Evolutionary conservation across 2,888 invertebrate species (phyloP).

Genomic region (Leptopilina syphax): DNA sequence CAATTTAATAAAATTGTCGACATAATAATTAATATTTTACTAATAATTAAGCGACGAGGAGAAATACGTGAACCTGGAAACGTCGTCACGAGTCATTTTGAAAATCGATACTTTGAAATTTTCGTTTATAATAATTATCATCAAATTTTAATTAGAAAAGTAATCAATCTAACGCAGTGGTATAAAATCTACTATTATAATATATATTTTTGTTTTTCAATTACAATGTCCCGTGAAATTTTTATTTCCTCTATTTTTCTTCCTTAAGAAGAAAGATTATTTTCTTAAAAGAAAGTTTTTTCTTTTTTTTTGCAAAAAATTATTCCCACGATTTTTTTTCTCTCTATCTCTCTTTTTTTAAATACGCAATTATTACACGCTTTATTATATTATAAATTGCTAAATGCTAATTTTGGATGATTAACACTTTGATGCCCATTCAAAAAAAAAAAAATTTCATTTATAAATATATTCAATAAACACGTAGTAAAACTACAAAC

Average conservation of each 20-base stretch:
- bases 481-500: constrained; percentile 36
- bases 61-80: constrained; percentile 13
- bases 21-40: no score
- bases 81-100: not conserved
- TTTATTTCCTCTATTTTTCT: no score
- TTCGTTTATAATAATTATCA: no score
- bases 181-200: no score
- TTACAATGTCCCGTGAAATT: no score
- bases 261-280: no score
- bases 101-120: not conserved
- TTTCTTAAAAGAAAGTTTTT: no score
- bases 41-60: not conserved
- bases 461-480: constrained; percentile 8
- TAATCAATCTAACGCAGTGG: no score
- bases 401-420: constrained; percentile 1
- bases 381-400: not conserved
- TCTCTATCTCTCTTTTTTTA: not conserved
- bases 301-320: no score
- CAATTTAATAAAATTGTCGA: no score
- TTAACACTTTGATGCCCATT: constrained; percentile 24
- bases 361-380: not conserved
- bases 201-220: no score
- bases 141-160: no score
- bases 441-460: not conserved
- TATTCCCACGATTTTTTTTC: not conserved